Evolutionary conservation across 53 echinoderm and acorn worm species (phyloP).

Genomic region (Holothuria scabra): DNA sequence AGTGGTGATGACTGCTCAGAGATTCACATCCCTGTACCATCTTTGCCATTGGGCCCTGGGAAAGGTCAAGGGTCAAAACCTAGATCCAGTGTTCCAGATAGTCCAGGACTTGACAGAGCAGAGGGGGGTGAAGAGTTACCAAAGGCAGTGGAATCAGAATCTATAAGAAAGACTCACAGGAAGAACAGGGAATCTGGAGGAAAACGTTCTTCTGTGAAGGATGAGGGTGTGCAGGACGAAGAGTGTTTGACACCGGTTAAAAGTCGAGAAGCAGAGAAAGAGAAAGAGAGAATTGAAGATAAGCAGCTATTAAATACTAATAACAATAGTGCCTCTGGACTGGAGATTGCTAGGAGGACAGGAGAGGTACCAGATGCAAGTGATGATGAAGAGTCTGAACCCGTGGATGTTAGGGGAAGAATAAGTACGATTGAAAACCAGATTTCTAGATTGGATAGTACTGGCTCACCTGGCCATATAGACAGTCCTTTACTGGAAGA

Average conservation of each 20-base stretch:
- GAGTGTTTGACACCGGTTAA: not conserved
- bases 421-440: slow-evolving; percentile 61
- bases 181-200: not conserved
- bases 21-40: slow-evolving; percentile 61
- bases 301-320: slow-evolving; percentile 71
- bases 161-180: not conserved
- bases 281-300: not conserved
- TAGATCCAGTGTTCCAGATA: not conserved
- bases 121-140: not conserved
- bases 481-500: slow-evolving; percentile 55
- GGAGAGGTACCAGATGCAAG: slow-evolving; percentile 31
- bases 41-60: not conserved
- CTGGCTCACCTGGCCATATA: slow-evolving; percentile 37
- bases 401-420: slow-evolving; percentile 28
- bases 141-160: not conserved
- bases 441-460: slow-evolving; percentile 43
- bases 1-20: slow-evolving; percentile 65
- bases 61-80: not conserved
- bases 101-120: not conserved
- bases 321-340: slow-evolving; percentile 85
- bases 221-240: not conserved
- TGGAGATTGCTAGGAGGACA: slow-evolving; percentile 43
- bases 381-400: not conserved
- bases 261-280: not conserved
- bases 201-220: not conserved